A percentile compares a stretch with the other conserved stretches of the same genome.
Conservation (phyloP, 2,797 vertebrate genomes). For the Leucoraja ocellata region DNA sequence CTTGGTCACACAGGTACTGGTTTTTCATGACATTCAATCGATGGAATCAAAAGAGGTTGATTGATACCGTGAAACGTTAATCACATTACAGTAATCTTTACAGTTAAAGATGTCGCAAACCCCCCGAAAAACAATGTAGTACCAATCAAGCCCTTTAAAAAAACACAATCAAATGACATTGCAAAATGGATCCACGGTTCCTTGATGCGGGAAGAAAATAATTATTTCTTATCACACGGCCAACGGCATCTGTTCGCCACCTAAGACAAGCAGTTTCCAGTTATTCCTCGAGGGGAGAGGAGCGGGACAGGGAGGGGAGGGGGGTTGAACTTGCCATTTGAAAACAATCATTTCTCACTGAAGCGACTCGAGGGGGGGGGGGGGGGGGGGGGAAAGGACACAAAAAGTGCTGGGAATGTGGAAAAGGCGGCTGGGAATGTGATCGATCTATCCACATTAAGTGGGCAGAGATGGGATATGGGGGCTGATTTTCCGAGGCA, state of each 20-base stretch:
- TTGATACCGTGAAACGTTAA: not conserved
- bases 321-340: no score
- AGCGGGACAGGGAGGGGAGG: no score
- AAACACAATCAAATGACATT: not conserved
- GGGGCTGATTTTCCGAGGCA: not conserved
- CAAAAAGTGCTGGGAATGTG: no score
- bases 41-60: constrained; percentile 11
- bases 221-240: not conserved
- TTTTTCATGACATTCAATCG: not conserved
- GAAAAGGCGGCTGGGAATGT: no score
- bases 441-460: no score
- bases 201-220: not conserved
- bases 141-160: not conserved
- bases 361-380: not conserved
- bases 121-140: not conserved
- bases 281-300: no score
- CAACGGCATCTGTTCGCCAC: not conserved
- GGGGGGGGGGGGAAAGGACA: no score
- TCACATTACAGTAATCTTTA: no score
- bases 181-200: not conserved
- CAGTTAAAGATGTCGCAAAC: not conserved
- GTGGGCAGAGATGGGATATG: not conserved
- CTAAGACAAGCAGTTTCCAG: not conserved
- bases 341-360: no score
- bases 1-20: not conserved